A percentile compares a stretch with the other conserved stretches of the same genome.
These are phyloP conservation scores for Marmota monax DNA, from an alignment of 2,113 vertebrate genomes.

Conservation along the genomic window DNA sequence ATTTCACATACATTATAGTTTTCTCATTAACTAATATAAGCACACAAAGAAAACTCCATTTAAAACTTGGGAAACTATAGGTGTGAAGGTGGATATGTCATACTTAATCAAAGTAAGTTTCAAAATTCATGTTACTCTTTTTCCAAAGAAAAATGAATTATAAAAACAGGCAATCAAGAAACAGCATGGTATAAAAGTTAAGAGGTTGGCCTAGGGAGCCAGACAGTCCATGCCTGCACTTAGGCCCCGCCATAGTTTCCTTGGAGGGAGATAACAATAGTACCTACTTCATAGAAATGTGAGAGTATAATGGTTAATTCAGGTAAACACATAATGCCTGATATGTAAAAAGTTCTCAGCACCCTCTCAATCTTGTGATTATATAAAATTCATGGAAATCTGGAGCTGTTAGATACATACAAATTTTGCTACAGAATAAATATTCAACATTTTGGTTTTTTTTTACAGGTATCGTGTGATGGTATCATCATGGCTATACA, in stretches of 20 bases:
- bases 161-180: background rate
- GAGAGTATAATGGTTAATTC: background rate
- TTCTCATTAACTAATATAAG: background rate
- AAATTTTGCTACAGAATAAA: constrained; percentile 4
- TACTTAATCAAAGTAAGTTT: background rate
- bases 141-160: background rate
- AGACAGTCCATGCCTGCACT: background rate
- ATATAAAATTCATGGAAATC: background rate
- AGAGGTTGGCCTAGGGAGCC: background rate
- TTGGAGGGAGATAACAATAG: background rate
- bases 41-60: background rate
- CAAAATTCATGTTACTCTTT: constrained; percentile 10
- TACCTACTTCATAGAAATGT: background rate
- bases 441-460: constrained; percentile 4
- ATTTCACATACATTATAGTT: background rate
- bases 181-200: background rate
- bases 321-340: background rate
- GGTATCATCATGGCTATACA: background rate
- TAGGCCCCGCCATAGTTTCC: background rate
- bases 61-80: constrained; percentile 14
- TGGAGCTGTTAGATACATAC: background rate
- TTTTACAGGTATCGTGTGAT: constrained; percentile 44
- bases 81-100: background rate
- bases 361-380: background rate
- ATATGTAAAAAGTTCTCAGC: background rate